Base-by-base conservation (phyloP, 2,888 invertebrate genomes). In the Spicauda simplicius region DNA sequence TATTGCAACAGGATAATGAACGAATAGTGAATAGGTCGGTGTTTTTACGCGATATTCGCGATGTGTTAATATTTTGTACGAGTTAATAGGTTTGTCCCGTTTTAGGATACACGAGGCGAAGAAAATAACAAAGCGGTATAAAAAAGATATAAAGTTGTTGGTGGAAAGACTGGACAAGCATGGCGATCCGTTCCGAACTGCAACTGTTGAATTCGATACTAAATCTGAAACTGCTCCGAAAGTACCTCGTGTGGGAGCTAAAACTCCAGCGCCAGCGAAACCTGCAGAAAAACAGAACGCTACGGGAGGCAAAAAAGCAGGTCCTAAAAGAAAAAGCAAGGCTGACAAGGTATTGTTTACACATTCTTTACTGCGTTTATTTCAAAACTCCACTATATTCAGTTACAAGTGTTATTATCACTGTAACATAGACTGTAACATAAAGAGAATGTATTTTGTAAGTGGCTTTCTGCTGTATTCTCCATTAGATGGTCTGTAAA, bases 1-100 rank as follows among this genome's bases (percentile, higher is more conserved):
- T 95, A 75, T 90, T 97, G 74, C 96, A 96, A 81, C 96, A 96
- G 94, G 95, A 96, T 81, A 97, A 96, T 85, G 96, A 96, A 83
- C 94, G 96, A 85, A 91, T 96, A 73, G 95, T 96, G 68, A 94
- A 94, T 87, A 94, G 95, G 95, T 95, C 82, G 77, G 85, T 83
- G 77, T 82, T 81, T 76, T 72, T 58, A 72, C 55, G 69, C 70
- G 73, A 55, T 64, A 65, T 64, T 74, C 75, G 73, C 68, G 64
- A 69, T 69, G 71, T 75, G 25, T 64, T 74, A 48, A 20, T 58
- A 68, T 60, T 72, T 70, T 77, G 61, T 50, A 64, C 67, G 69
- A 58, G 63, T 76, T 64, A 77, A 72, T 71, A 75, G 64, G 64
- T 69, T 76, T 53, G 72, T 63, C 50, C 58, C 76, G 71, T 60